A percentile compares a stretch with the other conserved stretches of the same genome.
Evolutionary conservation across 1,140 invertebrate species (phyloP).

Genomic region (Drosophila orena): DNA sequence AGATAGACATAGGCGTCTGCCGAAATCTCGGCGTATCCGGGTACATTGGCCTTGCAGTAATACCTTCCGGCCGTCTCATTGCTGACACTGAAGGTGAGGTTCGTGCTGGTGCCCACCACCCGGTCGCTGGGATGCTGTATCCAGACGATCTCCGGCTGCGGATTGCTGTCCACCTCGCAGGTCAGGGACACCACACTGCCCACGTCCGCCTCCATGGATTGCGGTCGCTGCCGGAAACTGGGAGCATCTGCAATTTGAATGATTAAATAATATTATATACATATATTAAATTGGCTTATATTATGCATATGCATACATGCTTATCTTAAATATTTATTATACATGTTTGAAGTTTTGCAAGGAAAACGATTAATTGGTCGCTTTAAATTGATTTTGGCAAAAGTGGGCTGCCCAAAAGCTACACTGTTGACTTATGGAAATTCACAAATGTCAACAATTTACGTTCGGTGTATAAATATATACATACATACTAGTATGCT

Average conservation of each 20-base stretch:
- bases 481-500: too few species aligned
- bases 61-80: conserved; percentile 93
- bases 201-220: conserved; percentile 89
- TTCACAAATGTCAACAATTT: conserved; percentile 4
- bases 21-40: conserved; percentile 93
- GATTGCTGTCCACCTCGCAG: conserved; percentile 93
- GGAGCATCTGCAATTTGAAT: conserved; percentile 85
- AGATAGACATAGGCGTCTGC: conserved; percentile 93
- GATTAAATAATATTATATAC: background rate
- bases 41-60: conserved; percentile 93
- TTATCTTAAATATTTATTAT: background rate
- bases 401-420: conserved; percentile 2
- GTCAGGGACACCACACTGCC: conserved; percentile 89
- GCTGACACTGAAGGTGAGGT: conserved; percentile 91
- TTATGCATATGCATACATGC: too few species aligned
- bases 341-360: too few species aligned
- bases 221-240: conserved; percentile 88
- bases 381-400: conserved; percentile 2
- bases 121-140: conserved; percentile 88
- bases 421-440: conserved; percentile 4
- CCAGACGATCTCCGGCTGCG: conserved; percentile 91
- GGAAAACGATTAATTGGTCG: background rate
- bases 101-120: conserved; percentile 90
- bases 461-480: background rate
- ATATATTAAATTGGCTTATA: too few species aligned